Conservation (phyloP, 2,797 vertebrate genomes). For the Enteromius trimaculatus region DNA sequence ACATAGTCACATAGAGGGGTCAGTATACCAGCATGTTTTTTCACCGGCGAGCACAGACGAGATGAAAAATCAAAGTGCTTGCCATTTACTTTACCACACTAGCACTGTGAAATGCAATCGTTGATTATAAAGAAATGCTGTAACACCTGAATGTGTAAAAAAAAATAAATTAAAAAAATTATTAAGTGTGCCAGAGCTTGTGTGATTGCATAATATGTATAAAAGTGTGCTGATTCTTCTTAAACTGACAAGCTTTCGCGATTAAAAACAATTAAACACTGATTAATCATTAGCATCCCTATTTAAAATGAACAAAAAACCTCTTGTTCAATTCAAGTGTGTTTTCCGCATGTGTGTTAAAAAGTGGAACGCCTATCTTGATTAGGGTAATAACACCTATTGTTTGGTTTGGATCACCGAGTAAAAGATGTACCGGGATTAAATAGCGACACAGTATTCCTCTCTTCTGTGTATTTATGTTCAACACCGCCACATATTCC, state of each 20-base stretch:
- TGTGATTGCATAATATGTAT: neutral
- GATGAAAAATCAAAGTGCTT: neutral
- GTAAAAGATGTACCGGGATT: slow-evolving; percentile 39
- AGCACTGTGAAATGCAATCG: neutral
- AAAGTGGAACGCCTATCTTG: slow-evolving; percentile 7
- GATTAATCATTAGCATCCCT: neutral
- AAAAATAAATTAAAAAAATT: too few species aligned
- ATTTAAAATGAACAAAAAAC: neutral
- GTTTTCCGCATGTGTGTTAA: neutral
- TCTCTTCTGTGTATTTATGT: slow-evolving; percentile 36
- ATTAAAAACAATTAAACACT: neutral
- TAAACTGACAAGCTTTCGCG: neutral
- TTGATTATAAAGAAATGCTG: neutral
- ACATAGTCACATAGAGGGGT: neutral
- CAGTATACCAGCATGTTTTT: neutral
- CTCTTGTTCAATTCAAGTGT: neutral
- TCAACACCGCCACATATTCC: neutral
- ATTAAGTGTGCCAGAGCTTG: neutral
- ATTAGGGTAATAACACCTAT: slow-evolving; percentile 51
- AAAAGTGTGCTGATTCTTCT: neutral
- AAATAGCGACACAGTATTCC: slow-evolving; percentile 61
- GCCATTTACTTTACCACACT: neutral
- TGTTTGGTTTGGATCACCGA: slow-evolving; percentile 53
- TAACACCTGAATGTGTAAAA: too few species aligned
- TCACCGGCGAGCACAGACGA: neutral